Evolutionary conservation across 2,888 invertebrate species (phyloP), one percentile per base, ranked within the genome.

Genomic region (Venusia cambrica): DNA sequence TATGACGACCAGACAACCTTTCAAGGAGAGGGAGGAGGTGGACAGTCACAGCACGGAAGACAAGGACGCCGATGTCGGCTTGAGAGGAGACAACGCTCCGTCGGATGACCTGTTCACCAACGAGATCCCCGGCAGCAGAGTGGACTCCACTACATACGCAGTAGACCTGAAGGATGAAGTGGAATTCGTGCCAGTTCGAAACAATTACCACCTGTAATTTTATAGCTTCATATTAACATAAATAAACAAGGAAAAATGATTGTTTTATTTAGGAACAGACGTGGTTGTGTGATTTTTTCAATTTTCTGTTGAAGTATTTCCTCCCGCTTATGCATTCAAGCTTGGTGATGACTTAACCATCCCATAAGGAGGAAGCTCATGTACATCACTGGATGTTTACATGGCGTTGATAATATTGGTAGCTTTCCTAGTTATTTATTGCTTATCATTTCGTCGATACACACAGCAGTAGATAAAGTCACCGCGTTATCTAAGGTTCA

Each of bases 71-170:
- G 74, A 78, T 30, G 53, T 74, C 0, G 79, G 71, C 1, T 6
- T 62, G 0, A 48, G 54, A 40, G 58, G 53, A 10, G 65, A 63
- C 6, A 15, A 19, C 2, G 46, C 50, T 5, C 48, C 45, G 8
- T 58, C 55, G 4, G 43, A 5, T 0, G 66, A 67, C 4, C 5
- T 74, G 1, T 18, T 45, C 5, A 74, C 70, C 0, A 78, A 80
- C 27, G 67, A 66, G 26, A 64, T 76, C 4, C 47, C 64, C 0
- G 38, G 21, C 0, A 36, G 35, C 5, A 9, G 26, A 0, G 64
- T 78, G 0, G 81, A 84, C 53, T 75, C 75, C 0, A 81, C 84
- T 0, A 84, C 80, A 0, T 80, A 84, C 44, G 63, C 79, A 1
- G 79, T 84, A 0, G 74, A 80, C 30, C 35, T 78, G 9, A 75